A percentile compares a stretch with the other conserved stretches of the same genome.
Conservation (phyloP, 2,797 vertebrate genomes). For the Sebastolobus altivelis region DNA sequence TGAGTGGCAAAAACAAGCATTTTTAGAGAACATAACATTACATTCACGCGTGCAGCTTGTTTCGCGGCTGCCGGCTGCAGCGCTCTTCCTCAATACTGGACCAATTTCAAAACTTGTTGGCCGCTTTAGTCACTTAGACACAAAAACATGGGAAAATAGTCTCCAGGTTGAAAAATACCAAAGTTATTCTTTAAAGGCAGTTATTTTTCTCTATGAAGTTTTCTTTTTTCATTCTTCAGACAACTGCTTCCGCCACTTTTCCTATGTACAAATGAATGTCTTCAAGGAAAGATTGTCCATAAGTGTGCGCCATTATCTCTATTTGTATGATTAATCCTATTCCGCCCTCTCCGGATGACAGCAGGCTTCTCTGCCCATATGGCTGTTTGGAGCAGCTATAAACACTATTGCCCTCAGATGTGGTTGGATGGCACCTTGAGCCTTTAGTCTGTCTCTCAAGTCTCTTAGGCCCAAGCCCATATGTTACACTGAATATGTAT, state of each 20-base stretch:
- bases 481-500: background rate
- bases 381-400: background rate
- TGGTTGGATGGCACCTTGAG: background rate
- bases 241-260: background rate
- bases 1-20: background rate
- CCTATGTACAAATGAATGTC: background rate
- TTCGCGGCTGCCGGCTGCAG: background rate
- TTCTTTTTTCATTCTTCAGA: background rate
- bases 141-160: background rate
- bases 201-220: background rate
- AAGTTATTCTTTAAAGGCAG: background rate
- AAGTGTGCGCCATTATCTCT: background rate
- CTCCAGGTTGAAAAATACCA: background rate
- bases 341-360: background rate
- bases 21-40: background rate
- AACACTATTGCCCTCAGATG: background rate
- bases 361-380: background rate
- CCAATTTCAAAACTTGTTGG: background rate
- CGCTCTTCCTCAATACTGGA: background rate
- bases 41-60: background rate
- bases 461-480: background rate
- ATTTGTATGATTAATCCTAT: background rate
- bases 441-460: background rate
- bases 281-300: background rate
- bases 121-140: background rate